phyloP scores from a whole-genome alignment of 2,888 invertebrate species.

The Tenthredo mesomela region DNA sequence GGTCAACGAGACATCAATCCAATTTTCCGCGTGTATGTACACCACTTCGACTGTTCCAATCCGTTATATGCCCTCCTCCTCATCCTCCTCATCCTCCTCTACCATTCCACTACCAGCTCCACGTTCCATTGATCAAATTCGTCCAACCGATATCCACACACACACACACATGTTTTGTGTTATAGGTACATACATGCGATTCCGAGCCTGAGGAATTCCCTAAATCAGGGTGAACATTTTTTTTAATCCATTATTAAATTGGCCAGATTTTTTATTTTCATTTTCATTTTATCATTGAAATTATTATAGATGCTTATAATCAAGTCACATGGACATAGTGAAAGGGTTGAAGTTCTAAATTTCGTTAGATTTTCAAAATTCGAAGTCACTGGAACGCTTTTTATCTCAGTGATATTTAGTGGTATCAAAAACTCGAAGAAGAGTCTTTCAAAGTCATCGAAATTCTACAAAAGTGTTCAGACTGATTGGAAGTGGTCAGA shows the following conservation, averaged over 20 bases:
- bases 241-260: neutral
- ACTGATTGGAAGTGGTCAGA: too few relatives aligned
- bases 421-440: neutral
- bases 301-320: neutral
- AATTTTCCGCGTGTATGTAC: slow-evolving; percentile 52
- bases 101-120: neutral
- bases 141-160: neutral
- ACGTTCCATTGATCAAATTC: slow-evolving; percentile 46
- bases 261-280: neutral
- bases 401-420: neutral
- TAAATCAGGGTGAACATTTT: neutral
- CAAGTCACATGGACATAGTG: neutral
- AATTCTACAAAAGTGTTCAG: neutral
- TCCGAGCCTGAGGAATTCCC: neutral
- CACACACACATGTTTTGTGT: neutral
- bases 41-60: slow-evolving; percentile 42
- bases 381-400: neutral
- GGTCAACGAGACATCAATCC: slow-evolving; percentile 51
- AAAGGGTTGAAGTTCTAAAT: too few relatives aligned
- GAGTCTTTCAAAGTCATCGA: neutral
- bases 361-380: neutral
- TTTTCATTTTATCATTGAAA: neutral
- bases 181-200: too few relatives aligned
- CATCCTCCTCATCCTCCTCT: neutral
- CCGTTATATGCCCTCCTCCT: slow-evolving; percentile 35